Base-by-base conservation (phyloP, 2,888 invertebrate genomes). In the Limenitis arthemis region DNA sequence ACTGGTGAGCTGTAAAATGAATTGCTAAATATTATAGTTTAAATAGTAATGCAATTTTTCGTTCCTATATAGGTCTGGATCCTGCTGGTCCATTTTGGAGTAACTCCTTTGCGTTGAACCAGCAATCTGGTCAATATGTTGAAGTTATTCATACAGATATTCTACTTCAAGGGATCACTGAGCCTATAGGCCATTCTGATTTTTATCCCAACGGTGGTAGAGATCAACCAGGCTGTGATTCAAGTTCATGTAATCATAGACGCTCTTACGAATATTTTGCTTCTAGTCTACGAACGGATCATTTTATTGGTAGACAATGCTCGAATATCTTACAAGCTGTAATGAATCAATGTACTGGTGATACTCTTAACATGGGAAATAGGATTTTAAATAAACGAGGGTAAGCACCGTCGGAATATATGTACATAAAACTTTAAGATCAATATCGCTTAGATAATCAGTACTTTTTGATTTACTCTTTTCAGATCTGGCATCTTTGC, bases 161-260 rank as follows among this genome's bases (percentile, higher is more conserved):
- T 29, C 70, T 75, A 5, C 46, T 66, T 0, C 68, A 79, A 5
- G 85, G 84, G 12, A 78, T 81, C 54, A 70, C 71, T 49, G 64
- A 73, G 46, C 65, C 67, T 1, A 69, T 77, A 31, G 75, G 68
- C 6, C 38, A 79, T 41, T 67, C 71, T 8, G 77, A 83, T 62
- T 85, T 83, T 65, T 86, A 82, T 61, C 79, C 80, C 5, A 84
- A 84, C 56, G 82, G 81, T 0, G 83, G 80, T 40, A 69, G 68
- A 5, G 68, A 70, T 58, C 82, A 83, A 58, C 82, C 83, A 1
- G 81, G 83, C 1, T 85, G 20, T 20, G 20, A 20, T 20, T 20
- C 20, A 20, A 20, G 20, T 20, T 1, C 20, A 20, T 20, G 20
- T 20, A 20, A 20, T 20, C 20, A 20, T 20, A 20, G 20, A 20